Evolutionary conservation across 1,140 invertebrate species (phyloP).

Genomic region (Trichoplusia ni): DNA sequence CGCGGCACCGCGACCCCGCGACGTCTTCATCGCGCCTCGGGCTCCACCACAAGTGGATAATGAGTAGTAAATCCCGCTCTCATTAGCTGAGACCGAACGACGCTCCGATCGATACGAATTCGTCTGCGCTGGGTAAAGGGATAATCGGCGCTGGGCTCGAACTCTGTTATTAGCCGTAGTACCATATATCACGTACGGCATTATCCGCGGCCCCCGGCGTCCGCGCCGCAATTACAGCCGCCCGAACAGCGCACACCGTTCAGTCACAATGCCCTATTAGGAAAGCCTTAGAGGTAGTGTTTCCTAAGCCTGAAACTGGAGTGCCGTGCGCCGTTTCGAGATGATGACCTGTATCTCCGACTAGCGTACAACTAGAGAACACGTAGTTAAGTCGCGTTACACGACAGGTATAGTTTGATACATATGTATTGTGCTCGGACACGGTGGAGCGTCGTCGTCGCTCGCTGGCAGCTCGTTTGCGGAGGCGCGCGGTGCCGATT

Average conservation of each 20-base stretch:
- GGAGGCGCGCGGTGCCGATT: conserved; percentile 54
- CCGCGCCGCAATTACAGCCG: conserved; percentile 65
- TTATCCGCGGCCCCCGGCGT: conserved; percentile 68
- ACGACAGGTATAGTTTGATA: conserved; percentile 23
- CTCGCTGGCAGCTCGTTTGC: conserved; percentile 51
- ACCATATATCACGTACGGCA: conserved; percentile 77
- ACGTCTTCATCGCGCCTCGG: conserved; percentile 72
- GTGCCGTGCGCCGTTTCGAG: background rate
- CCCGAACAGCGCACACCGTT: conserved; percentile 35
- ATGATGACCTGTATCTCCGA: background rate
- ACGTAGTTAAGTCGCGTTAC: conserved; percentile 16
- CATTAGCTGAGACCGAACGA: conserved; percentile 73
- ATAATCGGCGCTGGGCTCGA: conserved; percentile 65
- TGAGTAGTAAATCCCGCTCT: conserved; percentile 74
- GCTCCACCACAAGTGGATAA: conserved; percentile 75
- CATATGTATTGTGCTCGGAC: conserved; percentile 14
- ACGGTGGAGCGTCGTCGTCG: conserved; percentile 11
- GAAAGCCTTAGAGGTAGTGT: conserved; percentile 36
- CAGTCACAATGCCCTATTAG: conserved; percentile 56
- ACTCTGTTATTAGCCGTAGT: conserved; percentile 77
- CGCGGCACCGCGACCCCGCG: conserved; percentile 50
- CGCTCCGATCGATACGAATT: conserved; percentile 72
- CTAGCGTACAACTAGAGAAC: conserved; percentile 13
- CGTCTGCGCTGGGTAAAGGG: conserved; percentile 70
- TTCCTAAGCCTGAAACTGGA: conserved; percentile 27